Percentiles rank a stretch among this genome's conserved stretches.
phyloP scores from a whole-genome alignment of 1,140 invertebrate genomes.

The Eupeodes corollae region DNA sequence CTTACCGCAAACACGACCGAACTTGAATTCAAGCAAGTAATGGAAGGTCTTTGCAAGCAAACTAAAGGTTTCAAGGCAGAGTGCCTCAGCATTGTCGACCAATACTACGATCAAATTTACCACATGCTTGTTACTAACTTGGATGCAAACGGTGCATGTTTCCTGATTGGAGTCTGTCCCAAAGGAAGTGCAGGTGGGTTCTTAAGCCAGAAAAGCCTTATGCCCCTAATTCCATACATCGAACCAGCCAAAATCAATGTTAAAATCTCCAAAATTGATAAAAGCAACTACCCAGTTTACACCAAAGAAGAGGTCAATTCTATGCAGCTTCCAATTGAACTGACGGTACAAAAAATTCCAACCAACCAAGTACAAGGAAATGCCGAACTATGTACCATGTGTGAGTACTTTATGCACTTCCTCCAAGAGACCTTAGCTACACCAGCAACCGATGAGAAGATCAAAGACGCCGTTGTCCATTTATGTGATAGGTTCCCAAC shows the following conservation, averaged over 20 bases:
- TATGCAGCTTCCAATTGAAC: slow-evolving; percentile 54
- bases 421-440: slow-evolving; percentile 60
- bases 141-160: slow-evolving; percentile 55
- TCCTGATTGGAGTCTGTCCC: slow-evolving; percentile 58
- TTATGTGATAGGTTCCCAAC: slow-evolving; percentile 57
- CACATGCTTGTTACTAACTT: slow-evolving; percentile 55
- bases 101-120: slow-evolving; percentile 67
- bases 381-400: slow-evolving; percentile 57
- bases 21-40: slow-evolving; percentile 62
- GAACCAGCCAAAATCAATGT: slow-evolving; percentile 28
- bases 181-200: slow-evolving; percentile 14
- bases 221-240: slow-evolving; percentile 26
- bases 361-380: slow-evolving; percentile 36
- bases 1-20: slow-evolving; percentile 77
- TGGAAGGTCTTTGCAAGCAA: slow-evolving; percentile 70
- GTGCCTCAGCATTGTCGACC: slow-evolving; percentile 57
- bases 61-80: slow-evolving; percentile 53
- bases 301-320: slow-evolving; percentile 21
- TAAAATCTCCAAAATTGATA: slow-evolving; percentile 22
- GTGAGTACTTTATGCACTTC: slow-evolving; percentile 72
- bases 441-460: slow-evolving; percentile 53
- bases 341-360: slow-evolving; percentile 40
- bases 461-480: slow-evolving; percentile 48
- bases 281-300: slow-evolving; percentile 19
- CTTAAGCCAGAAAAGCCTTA: slow-evolving; percentile 14